Evolutionary conservation across 2,888 invertebrate genomes (phyloP), one percentile per base, ranked within the genome.

Genomic region (Eupithecia abbreviata): DNA sequence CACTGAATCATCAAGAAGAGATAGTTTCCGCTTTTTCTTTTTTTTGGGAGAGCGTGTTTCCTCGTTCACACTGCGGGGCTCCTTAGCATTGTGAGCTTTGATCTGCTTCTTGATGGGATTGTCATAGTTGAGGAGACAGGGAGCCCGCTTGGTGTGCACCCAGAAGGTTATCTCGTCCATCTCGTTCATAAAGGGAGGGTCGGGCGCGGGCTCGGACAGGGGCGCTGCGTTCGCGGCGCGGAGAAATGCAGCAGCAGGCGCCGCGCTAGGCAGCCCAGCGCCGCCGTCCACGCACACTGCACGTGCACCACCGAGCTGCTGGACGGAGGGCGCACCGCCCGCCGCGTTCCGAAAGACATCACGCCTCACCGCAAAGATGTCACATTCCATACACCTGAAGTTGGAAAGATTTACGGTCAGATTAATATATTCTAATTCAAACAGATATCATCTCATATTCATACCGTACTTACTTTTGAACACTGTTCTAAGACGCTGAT

Each of bases 121-220:
- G 70, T 94, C 93, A 88, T 91, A 92, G 83, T 90, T 90, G 83
- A 91, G 90, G 62, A 95, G 91, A 88, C 95, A 95, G 0, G 95
- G 95, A 15, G 95, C 93, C 84, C 93, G 87, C 80, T 92, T 92
- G 2, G 95, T 94, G 81, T 90, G 88, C 49, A 95, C 89, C 95
- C 95, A 95, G 82, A 90, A 94, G 2, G 91, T 86, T 86, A 95
- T 95, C 84, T 95, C 95, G 80, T 95, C 94, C 92, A 94, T 94
- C 80, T 88, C 90, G 89, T 83, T 93, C 90, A 93, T 92, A 92
- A 92, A 92, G 92, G 92, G 92, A 91, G 71, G 72, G 77, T 78
- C 75, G 78, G 73, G 75, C 77, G 80, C 41, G 71, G 76, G 78
- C 77, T 15, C 72, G 75, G 78, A 15, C 68, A 5, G 76, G 77